Evolutionary conservation across 2,797 vertebrate genomes (phyloP), one percentile per base, ranked within the genome.

Genomic region (Sphaeramia orbicularis): DNA sequence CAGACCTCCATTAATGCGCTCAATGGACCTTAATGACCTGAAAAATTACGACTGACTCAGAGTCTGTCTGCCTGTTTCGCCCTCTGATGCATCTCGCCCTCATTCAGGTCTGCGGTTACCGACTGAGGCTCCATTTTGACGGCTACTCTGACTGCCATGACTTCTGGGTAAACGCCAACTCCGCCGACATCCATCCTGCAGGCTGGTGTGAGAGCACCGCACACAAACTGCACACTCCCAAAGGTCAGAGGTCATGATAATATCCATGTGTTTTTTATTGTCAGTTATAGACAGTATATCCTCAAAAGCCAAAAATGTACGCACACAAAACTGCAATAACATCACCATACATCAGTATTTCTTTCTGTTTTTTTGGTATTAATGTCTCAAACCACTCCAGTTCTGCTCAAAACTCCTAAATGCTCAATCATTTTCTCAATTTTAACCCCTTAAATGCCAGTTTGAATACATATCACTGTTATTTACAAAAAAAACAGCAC

Each of bases 91-190:
- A 0, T 57, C 42, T 0, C 63, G 49, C 83, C 14, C 1, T 70
- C 37, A 4, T 38, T 9, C 65, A 99, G 98, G 96, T 98, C 15
- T 98, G 96, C 4, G 98, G 98, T 21, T 97, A 96, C 83, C 95
- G 97, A 45, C 94, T 99, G 61, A 94, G 96, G n/a, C 96, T 99
- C 54, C 98, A 99, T 90, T 99, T 99, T 16, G 98, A 99, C 41
- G 97, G 98, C 52, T 99, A 99, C 86, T 97, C 97, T 0, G 98
- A 99, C 84, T 97, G 96, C 87, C 96, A 99, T 2, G 98, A 99
- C 91, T 99, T 99, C 91, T 99, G 98, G 98, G 93, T 99, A 78
- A 99, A 98, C 1, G 96, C 95, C 42, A 96, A 96, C 88, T 98
- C 96, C 13, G 93, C 96, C 0, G 96, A 99, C 88, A 95, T 99